These are phyloP conservation scores for Centropus bengalensis DNA, from an alignment of 2,113 vertebrate species.

Conservation along the genomic window DNA sequence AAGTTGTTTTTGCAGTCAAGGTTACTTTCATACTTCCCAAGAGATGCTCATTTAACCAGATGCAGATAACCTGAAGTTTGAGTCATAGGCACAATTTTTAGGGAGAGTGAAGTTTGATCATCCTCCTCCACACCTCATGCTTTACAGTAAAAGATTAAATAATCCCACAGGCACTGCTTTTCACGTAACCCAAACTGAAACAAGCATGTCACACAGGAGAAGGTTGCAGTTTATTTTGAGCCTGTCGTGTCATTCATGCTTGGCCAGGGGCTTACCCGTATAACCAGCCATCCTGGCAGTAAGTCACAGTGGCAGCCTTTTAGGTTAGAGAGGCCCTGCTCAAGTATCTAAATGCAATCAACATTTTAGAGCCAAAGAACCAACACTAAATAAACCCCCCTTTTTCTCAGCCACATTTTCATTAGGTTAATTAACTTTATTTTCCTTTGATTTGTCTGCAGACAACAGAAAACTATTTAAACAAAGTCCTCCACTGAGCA, in stretches of 20 bases:
- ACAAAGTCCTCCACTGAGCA: background rate
- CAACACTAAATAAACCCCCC: background rate
- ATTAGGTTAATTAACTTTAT: constrained; percentile 47
- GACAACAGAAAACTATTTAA: constrained; percentile 32
- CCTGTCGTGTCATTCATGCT: constrained; percentile 20
- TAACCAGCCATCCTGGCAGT: background rate
- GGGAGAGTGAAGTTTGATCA: background rate
- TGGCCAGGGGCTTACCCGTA: background rate
- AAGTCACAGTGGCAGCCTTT: background rate
- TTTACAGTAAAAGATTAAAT: constrained; percentile 41
- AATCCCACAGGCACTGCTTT: background rate
- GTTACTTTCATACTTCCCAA: background rate
- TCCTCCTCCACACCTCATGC: background rate
- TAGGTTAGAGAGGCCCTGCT: background rate
- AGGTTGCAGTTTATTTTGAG: constrained; percentile 40
- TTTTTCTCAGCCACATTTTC: background rate
- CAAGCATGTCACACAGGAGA: background rate
- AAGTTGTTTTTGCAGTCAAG: background rate
- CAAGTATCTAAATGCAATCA: background rate
- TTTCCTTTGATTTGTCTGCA: constrained; percentile 53
- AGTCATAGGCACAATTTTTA: constrained; percentile 18
- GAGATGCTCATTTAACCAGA: background rate
- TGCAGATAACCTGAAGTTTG: background rate
- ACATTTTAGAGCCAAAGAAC: background rate
- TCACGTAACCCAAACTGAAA: background rate